Evolutionary conservation across 2,797 vertebrate species (phyloP).

Genomic region (Sebastes nivosus): DNA sequence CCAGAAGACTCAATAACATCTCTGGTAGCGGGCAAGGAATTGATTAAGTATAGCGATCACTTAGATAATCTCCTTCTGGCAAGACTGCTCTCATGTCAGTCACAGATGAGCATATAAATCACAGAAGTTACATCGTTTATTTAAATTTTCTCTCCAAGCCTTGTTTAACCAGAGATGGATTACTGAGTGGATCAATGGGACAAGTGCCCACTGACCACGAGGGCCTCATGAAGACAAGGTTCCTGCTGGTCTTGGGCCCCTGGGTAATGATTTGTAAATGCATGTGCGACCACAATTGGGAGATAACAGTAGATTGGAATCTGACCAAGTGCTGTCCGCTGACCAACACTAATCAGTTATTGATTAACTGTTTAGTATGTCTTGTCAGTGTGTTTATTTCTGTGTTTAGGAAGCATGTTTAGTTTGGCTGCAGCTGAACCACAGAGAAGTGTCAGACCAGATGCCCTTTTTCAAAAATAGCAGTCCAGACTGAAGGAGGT

Average conservation of each 20-base stretch:
- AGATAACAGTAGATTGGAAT: background rate
- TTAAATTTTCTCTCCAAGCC: background rate
- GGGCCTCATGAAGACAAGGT: background rate
- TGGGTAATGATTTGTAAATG: background rate
- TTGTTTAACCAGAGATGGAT: constrained; percentile 7
- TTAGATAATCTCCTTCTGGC: background rate
- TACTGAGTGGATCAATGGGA: background rate
- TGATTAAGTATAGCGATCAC: background rate
- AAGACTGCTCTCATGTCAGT: background rate
- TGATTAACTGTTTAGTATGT: background rate
- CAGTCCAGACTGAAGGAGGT: background rate
- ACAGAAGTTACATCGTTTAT: background rate
- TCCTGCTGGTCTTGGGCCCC: background rate
- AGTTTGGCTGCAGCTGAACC: background rate
- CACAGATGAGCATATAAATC: background rate
- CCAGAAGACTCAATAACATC: background rate
- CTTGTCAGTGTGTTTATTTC: background rate
- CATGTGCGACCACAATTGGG: background rate
- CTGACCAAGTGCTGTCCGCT: background rate
- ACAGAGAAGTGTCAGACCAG: background rate
- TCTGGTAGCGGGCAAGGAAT: background rate
- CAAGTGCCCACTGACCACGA: background rate
- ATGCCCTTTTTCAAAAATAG: background rate
- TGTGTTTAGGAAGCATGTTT: background rate
- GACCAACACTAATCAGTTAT: background rate